Conservation (phyloP, 2,888 invertebrate genomes). For the Altica lythri region DNA sequence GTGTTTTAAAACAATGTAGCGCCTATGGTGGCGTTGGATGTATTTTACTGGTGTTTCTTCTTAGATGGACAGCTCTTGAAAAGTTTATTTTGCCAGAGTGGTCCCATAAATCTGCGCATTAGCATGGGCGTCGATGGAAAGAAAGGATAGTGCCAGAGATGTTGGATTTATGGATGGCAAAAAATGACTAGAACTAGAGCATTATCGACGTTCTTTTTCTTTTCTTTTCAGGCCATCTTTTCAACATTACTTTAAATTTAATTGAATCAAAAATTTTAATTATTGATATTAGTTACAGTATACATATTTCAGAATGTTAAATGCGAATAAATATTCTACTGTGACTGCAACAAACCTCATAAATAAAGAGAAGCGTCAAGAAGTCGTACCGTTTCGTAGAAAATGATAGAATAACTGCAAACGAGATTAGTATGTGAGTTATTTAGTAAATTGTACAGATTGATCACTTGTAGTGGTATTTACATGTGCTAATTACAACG, state of each 20-base stretch:
- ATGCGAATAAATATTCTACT: background rate
- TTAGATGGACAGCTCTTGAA: conserved; percentile 26
- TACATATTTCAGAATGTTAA: no score
- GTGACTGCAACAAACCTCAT: background rate
- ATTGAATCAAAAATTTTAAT: no score
- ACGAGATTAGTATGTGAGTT: conserved; percentile 33
- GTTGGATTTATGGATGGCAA: conserved; percentile 20
- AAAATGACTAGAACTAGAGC: conserved; percentile 20
- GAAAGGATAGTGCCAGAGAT: conserved; percentile 15
- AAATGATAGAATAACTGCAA: conserved; percentile 23
- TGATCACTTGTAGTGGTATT: conserved; percentile 47
- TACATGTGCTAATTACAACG: conserved; percentile 49
- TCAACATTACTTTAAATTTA: no score
- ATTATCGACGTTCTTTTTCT: conserved; percentile 13
- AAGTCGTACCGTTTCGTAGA: background rate
- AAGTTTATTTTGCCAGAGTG: conserved; percentile 27
- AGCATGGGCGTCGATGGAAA: conserved; percentile 25
- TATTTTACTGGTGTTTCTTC: conserved; percentile 25
- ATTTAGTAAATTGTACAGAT: conserved; percentile 44
- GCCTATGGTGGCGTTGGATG: conserved; percentile 16
- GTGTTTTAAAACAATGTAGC: background rate
- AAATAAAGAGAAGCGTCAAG: conserved; percentile 4
- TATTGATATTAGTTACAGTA: no score
- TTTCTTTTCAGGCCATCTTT: background rate
- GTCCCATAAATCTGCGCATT: conserved; percentile 25